These are phyloP conservation scores for Cotesia typhae DNA, from an alignment of 1,140 invertebrate genomes.

Conservation along the genomic window DNA sequence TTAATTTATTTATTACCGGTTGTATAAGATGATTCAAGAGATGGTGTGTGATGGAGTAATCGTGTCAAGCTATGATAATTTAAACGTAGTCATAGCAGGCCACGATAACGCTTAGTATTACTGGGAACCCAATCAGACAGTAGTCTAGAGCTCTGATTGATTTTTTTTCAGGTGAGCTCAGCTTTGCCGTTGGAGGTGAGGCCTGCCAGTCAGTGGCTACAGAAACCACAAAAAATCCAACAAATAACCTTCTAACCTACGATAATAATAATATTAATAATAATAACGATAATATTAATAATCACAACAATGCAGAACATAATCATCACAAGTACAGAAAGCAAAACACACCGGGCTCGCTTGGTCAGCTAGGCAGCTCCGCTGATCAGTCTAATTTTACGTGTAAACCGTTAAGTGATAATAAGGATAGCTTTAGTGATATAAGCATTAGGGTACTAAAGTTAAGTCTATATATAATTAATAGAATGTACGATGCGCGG, in stretches of 20 bases:
- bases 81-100: constrained; percentile 2
- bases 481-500: constrained; percentile 54
- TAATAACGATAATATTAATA: constrained; percentile 61
- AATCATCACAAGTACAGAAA: constrained; percentile 67
- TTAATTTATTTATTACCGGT: constrained; percentile 19
- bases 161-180: constrained; percentile 60
- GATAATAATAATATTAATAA: constrained; percentile 64
- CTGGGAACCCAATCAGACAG: background rate
- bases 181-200: constrained; percentile 62
- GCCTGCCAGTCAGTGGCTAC: constrained; percentile 64
- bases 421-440: constrained; percentile 67
- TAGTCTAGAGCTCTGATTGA: background rate
- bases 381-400: constrained; percentile 67
- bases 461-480: constrained; percentile 49
- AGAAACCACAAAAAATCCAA: constrained; percentile 64
- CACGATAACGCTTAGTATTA: background rate
- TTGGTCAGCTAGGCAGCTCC: constrained; percentile 63
- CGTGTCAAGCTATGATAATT: constrained; percentile 5
- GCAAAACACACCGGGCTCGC: constrained; percentile 61
- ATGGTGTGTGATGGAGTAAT: background rate
- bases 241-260: constrained; percentile 65
- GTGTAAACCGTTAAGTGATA: constrained; percentile 68
- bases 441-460: constrained; percentile 66
- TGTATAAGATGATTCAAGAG: background rate
- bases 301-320: constrained; percentile 65